These are phyloP conservation scores for Silurus asotus DNA, from an alignment of 2,113 vertebrate genomes.

Conservation along the genomic window DNA sequence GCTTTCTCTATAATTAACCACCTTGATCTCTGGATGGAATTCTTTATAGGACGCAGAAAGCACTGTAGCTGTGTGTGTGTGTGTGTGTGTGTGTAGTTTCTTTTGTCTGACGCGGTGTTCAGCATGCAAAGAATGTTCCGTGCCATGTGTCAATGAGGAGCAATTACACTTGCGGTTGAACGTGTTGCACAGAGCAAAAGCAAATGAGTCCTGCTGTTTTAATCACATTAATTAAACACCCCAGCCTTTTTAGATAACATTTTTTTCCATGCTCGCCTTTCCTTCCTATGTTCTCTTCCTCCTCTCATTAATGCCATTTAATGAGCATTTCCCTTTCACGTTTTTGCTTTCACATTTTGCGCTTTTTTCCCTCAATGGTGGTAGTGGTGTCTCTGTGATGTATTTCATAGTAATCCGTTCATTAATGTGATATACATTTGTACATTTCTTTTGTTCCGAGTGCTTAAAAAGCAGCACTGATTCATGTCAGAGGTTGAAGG, in stretches of 20 bases:
- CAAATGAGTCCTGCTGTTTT: constrained; percentile 52
- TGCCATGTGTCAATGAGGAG: constrained; percentile 56
- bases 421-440: not conserved
- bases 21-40: constrained; percentile 27
- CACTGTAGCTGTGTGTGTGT: constrained; percentile 18
- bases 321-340: not conserved
- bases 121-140: constrained; percentile 51
- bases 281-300: constrained; percentile 37
- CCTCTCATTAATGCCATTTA: constrained; percentile 42
- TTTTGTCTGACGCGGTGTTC: constrained; percentile 24
- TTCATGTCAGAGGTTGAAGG: constrained; percentile 9
- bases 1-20: constrained; percentile 27
- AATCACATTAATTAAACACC: constrained; percentile 58
- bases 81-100: constrained; percentile 17
- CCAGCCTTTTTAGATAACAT: constrained; percentile 14
- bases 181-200: constrained; percentile 53
- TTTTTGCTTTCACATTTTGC: constrained; percentile 37
- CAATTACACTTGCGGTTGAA: constrained; percentile 57
- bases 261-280: not conserved
- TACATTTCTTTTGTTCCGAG: not conserved
- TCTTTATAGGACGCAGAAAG: constrained; percentile 45
- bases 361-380: too few species aligned
- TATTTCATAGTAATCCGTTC: not conserved
- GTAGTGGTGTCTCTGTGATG: not conserved
- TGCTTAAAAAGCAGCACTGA: not conserved